Evolutionary conservation across 2,113 vertebrate species (phyloP).

Genomic region (Rhodinocichla rosea): DNA sequence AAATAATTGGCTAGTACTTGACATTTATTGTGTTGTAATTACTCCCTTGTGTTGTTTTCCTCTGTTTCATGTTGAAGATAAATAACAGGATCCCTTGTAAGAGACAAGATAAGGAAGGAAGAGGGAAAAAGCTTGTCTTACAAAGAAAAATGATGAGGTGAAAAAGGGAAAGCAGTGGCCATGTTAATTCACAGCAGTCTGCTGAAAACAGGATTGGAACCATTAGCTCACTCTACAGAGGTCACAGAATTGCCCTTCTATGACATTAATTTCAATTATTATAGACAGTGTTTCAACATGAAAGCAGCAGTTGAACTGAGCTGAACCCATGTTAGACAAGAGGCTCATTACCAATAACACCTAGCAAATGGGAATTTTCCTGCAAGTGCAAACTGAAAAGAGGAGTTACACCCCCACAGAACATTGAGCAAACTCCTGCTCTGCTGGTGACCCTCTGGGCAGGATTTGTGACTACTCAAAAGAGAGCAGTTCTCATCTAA

Average conservation of each 20-base stretch:
- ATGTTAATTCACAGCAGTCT: not conserved
- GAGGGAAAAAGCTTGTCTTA: not conserved
- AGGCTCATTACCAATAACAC: not conserved
- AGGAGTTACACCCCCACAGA: not conserved
- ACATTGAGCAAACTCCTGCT: not conserved
- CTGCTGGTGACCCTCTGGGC: not conserved
- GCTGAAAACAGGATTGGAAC: not conserved
- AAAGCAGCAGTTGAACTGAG: conserved; percentile 18
- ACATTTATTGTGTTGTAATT: not conserved
- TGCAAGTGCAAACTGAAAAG: not conserved
- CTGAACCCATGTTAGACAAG: not conserved
- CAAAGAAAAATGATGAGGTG: not conserved
- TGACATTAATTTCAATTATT: conserved; percentile 42
- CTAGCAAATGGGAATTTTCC: not conserved
- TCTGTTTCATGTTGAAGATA: not conserved
- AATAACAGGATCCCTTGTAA: not conserved
- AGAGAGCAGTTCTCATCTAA: not conserved
- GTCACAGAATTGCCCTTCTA: not conserved
- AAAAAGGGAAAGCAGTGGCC: not conserved
- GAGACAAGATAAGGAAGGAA: not conserved
- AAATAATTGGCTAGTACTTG: not conserved
- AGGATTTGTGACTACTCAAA: not conserved
- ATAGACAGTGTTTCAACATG: not conserved
- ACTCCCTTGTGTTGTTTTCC: not conserved
- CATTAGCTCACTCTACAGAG: not conserved